Percentiles rank a stretch among this genome's conserved stretches.
Evolutionary conservation across 2,113 vertebrate species (phyloP).

Genomic region (Corydoras maculifer): DNA sequence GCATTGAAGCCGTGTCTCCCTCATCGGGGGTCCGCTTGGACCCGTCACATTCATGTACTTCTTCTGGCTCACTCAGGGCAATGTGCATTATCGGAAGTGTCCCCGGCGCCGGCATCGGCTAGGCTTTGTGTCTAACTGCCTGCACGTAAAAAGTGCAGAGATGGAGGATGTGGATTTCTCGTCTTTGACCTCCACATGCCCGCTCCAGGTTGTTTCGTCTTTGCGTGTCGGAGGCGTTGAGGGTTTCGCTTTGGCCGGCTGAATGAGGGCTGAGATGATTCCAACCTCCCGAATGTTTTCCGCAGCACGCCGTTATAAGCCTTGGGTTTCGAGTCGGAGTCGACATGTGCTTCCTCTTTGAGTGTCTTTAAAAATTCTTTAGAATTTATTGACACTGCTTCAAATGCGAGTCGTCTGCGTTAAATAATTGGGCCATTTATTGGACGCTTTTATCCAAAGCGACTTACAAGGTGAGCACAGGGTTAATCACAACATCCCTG

Average conservation of each 20-base stretch:
- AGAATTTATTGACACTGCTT: not conserved
- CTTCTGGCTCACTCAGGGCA: constrained; percentile 42
- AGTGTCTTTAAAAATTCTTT: not conserved
- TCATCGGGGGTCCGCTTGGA: not conserved
- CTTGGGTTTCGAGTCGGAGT: not conserved
- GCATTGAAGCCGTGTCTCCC: not conserved
- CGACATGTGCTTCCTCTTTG: not conserved
- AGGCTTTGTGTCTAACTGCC: constrained; percentile 32
- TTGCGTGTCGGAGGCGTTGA: not conserved
- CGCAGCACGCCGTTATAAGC: not conserved
- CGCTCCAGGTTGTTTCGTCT: constrained; percentile 23
- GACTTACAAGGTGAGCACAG: too few relatives aligned
- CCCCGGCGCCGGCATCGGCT: constrained; percentile 33
- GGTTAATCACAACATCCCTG: too few relatives aligned
- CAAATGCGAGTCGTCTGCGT: too few relatives aligned
- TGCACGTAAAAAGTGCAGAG: constrained; percentile 38
- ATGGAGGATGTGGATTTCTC: constrained; percentile 43
- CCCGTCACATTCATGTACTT: constrained; percentile 25
- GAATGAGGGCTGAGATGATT: not conserved
- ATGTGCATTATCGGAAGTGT: constrained; percentile 18
- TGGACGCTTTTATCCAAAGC: too few relatives aligned
- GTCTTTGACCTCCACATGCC: constrained; percentile 17
- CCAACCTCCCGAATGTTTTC: not conserved
- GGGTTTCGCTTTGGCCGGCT: constrained; percentile 3
- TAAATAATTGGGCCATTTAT: too few relatives aligned